These are phyloP conservation scores for Thamnaconus septentrionalis DNA, from an alignment of 2,113 vertebrate species.

Conservation along the genomic window DNA sequence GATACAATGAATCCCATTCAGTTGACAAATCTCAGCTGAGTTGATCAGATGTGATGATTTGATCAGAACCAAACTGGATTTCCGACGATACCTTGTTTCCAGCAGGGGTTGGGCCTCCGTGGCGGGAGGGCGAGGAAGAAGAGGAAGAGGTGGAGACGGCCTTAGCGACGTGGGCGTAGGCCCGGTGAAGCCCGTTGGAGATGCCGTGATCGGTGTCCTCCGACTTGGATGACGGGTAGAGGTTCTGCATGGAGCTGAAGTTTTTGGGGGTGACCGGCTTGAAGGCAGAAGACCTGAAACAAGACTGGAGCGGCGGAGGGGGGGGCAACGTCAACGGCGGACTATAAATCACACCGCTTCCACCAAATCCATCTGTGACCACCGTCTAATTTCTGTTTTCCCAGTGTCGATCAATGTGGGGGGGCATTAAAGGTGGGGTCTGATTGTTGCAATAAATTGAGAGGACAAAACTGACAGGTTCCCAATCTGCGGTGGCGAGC, in stretches of 20 bases:
- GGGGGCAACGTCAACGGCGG: background rate
- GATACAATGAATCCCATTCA: too few species aligned
- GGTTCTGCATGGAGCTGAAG: constrained; percentile 92
- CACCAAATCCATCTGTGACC: constrained; percentile 34
- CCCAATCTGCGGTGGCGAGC: constrained; percentile 19
- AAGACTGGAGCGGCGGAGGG: constrained; percentile 72
- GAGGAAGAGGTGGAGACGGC: constrained; percentile 84
- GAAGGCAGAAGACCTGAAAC: constrained; percentile 90
- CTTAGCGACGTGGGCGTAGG: constrained; percentile 72
- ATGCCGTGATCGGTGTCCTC: constrained; percentile 82
- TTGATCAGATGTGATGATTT: background rate
- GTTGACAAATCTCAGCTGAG: too few species aligned
- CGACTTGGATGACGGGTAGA: constrained; percentile 84
- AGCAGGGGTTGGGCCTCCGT: constrained; percentile 59
- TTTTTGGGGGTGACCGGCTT: constrained; percentile 87
- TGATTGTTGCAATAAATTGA: constrained; percentile 57
- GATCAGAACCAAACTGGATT: background rate
- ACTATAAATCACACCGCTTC: constrained; percentile 29
- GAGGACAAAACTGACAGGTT: constrained; percentile 15
- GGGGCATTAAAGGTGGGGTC: constrained; percentile 25
- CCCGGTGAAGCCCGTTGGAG: constrained; percentile 66
- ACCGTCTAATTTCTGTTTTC: constrained; percentile 24
- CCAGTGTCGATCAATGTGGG: constrained; percentile 40
- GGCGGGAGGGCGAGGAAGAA: constrained; percentile 81
- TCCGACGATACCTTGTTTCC: constrained; percentile 54